Conservation (phyloP, 2,888 invertebrate genomes). For the Ophion ellenae region DNA sequence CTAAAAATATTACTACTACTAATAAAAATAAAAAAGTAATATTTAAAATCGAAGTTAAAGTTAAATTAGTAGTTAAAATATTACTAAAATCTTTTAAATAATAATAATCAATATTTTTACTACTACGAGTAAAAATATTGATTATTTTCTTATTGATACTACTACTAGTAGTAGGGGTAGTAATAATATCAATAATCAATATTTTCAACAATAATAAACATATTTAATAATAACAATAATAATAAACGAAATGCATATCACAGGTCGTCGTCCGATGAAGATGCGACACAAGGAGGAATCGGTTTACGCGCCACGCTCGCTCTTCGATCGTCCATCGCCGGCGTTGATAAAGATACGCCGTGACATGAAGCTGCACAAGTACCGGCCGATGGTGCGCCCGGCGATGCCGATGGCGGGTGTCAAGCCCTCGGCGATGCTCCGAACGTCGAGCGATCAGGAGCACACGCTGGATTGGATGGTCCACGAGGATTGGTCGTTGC, state of each 20-base stretch:
- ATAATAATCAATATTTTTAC: no score
- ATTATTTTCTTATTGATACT: no score
- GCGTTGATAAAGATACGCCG: conserved; percentile 90
- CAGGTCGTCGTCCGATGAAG: conserved; percentile 86
- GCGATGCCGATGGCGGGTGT: conserved; percentile 84
- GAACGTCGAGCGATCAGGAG: conserved; percentile 86
- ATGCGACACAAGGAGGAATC: conserved; percentile 89
- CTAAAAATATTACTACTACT: no score
- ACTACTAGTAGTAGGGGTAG: no score
- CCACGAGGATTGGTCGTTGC: conserved; percentile 94
- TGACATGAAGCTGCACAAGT: conserved; percentile 91
- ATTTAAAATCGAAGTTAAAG: no score
- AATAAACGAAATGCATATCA: not conserved
- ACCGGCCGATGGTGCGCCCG: conserved; percentile 86
- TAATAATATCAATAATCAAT: no score
- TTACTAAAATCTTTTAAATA: no score
- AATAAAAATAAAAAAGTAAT: no score
- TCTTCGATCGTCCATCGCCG: conserved; percentile 92
- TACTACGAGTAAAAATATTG: no score
- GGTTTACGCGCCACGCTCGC: conserved; percentile 90
- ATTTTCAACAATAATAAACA: not conserved
- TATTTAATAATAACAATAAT: not conserved
- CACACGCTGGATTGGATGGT: conserved; percentile 93
- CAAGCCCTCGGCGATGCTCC: conserved; percentile 85
- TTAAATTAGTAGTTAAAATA: no score